Evolutionary conservation across 2,797 vertebrate genomes (phyloP).

Genomic region (Diplodus puntazzo): DNA sequence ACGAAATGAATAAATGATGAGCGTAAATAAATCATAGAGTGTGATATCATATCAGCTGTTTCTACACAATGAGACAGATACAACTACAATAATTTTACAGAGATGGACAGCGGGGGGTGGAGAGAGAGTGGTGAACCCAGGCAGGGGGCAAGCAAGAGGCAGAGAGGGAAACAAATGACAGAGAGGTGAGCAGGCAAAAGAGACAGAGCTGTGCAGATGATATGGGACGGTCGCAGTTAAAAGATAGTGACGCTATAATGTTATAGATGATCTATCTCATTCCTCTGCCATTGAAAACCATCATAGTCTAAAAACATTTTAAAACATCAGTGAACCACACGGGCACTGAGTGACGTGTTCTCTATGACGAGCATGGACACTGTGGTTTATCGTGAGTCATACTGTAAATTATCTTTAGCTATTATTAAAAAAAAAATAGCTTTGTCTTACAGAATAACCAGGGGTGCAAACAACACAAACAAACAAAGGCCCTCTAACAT

Average conservation of each 20-base stretch:
- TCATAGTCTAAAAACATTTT: background rate
- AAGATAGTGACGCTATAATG: background rate
- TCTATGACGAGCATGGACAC: background rate
- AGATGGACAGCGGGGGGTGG: conserved; percentile 13
- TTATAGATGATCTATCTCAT: background rate
- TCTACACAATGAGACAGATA: conserved; percentile 68
- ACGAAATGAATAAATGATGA: conserved; percentile 77
- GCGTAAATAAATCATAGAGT: conserved; percentile 78
- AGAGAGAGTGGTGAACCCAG: background rate
- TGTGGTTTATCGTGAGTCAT: background rate
- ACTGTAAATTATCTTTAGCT: background rate
- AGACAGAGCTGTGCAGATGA: conserved; percentile 15
- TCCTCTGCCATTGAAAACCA: background rate
- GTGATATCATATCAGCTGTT: conserved; percentile 74
- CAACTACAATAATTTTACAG: conserved; percentile 57
- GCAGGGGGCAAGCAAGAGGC: background rate
- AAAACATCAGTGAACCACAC: background rate
- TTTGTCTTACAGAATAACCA: background rate
- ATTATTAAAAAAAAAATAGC: background rate
- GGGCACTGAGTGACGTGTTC: background rate
- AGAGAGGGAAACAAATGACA: background rate
- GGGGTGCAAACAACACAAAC: background rate
- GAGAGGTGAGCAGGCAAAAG: background rate
- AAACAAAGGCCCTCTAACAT: background rate
- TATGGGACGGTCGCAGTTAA: background rate